Evolutionary conservation across 1,140 invertebrate species (phyloP).

Genomic region (Chrysopa pallens): DNA sequence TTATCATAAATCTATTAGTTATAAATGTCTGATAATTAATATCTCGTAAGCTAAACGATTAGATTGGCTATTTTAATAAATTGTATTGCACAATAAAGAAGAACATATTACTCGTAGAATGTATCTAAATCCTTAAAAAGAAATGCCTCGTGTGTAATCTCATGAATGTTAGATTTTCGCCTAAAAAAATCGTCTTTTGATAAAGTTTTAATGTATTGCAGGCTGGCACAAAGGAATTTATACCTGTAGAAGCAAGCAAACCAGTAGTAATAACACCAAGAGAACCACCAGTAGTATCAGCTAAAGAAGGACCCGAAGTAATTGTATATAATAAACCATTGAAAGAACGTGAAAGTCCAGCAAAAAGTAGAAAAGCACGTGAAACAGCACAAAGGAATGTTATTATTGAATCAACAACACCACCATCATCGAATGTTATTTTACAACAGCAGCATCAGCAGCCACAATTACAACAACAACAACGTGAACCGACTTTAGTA

Average conservation of each 20-base stretch:
- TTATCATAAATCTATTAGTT: too few species aligned
- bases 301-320: conserved; percentile 17
- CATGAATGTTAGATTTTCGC: not conserved
- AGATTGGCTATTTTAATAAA: too few species aligned
- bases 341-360: conserved; percentile 19
- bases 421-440: not conserved
- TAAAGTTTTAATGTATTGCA: conserved; percentile 8
- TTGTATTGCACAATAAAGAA: too few species aligned
- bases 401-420: not conserved
- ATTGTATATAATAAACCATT: conserved; percentile 15
- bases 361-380: conserved; percentile 13
- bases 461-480: conserved; percentile 3
- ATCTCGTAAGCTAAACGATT: too few species aligned
- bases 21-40: too few species aligned
- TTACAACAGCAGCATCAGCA: not conserved
- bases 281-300: conserved; percentile 18
- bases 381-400: conserved; percentile 2
- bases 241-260: conserved; percentile 6
- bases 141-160: conserved; percentile 13
- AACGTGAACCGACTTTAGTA: conserved; percentile 2
- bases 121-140: conserved; percentile 12
- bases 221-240: conserved; percentile 18
- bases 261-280: conserved; percentile 11
- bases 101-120: not conserved
- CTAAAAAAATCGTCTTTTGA: too few species aligned